phyloP scores from a whole-genome alignment of 2,113 vertebrate genomes.

The Maylandia zebra region DNA sequence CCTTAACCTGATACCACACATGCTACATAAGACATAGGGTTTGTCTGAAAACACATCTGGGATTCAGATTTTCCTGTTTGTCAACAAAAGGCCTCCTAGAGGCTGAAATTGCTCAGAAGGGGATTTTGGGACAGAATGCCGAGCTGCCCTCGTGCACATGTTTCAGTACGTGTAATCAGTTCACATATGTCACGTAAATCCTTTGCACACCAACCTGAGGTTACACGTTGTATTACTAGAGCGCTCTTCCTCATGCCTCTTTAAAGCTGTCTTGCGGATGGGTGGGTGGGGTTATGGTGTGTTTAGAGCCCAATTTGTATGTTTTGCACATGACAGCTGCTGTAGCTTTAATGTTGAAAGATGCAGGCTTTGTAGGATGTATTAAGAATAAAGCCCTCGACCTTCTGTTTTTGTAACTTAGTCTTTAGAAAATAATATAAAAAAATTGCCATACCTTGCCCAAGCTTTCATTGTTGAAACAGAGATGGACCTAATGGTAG shows the following conservation, averaged over 20 bases:
- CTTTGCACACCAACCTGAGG: slow-evolving; percentile 2
- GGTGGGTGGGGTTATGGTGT: slow-evolving; percentile 7
- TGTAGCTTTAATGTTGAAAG: neutral
- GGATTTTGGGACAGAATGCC: slow-evolving; percentile 6
- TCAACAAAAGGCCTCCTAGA: slow-evolving; percentile 57
- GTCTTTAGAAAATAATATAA: neutral
- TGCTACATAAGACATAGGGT: slow-evolving; percentile 53
- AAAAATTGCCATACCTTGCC: neutral
- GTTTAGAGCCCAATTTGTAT: slow-evolving; percentile 1
- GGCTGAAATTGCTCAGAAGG: slow-evolving; percentile 16
- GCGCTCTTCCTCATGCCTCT: neutral
- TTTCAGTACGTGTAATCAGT: neutral
- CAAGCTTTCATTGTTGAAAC: neutral
- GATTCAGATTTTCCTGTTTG: slow-evolving; percentile 65
- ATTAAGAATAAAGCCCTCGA: neutral
- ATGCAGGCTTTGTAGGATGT: neutral
- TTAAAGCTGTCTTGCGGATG: slow-evolving; percentile 15
- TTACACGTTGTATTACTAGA: neutral
- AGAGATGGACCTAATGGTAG: neutral
- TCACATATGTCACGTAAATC: slow-evolving; percentile 36
- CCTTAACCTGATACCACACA: slow-evolving; percentile 55
- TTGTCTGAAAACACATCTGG: slow-evolving; percentile 58
- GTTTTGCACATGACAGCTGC: slow-evolving; percentile 20
- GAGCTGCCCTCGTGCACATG: slow-evolving; percentile 8
- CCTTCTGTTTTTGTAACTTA: neutral